Conservation (phyloP, 2,797 vertebrate genomes). For the Phalloptychus januarius region DNA sequence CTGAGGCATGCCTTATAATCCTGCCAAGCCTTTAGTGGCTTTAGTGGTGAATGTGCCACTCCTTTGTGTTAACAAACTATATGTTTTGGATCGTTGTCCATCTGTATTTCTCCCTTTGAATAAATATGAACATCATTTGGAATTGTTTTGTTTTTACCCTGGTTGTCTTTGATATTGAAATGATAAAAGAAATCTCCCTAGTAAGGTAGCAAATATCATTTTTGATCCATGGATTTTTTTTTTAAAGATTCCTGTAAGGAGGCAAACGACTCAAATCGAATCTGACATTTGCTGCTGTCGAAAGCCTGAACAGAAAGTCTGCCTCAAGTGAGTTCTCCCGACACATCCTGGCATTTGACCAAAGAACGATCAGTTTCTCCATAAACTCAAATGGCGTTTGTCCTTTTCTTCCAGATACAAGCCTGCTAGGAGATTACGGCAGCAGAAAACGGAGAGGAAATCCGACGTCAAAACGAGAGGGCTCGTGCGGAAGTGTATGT, state of each 20-base stretch:
- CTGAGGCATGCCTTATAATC: no score
- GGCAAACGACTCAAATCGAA: slow-evolving; percentile 45
- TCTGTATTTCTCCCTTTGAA: background rate
- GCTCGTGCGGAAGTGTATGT: slow-evolving; percentile 78
- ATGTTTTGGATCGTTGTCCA: background rate
- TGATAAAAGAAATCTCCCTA: no score
- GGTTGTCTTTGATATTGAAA: background rate
- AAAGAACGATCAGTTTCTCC: background rate
- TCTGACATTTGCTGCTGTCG: slow-evolving; percentile 64
- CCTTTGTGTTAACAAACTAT: background rate
- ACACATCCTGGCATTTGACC: background rate
- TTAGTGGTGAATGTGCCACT: background rate
- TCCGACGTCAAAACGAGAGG: slow-evolving; percentile 67
- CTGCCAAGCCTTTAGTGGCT: background rate
- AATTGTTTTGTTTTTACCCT: background rate
- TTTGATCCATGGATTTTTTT: background rate
- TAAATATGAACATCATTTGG: background rate
- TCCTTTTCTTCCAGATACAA: slow-evolving; percentile 50
- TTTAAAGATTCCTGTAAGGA: slow-evolving; percentile 77
- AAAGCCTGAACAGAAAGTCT: slow-evolving; percentile 58
- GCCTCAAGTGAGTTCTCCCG: slow-evolving; percentile 68
- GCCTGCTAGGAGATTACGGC: slow-evolving; percentile 41
- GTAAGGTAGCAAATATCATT: background rate
- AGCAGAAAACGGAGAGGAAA: slow-evolving; percentile 54
- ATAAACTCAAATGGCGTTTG: background rate